phyloP scores from a whole-genome alignment of 1,140 invertebrate genomes.

The Oedothorax gibbosus region DNA sequence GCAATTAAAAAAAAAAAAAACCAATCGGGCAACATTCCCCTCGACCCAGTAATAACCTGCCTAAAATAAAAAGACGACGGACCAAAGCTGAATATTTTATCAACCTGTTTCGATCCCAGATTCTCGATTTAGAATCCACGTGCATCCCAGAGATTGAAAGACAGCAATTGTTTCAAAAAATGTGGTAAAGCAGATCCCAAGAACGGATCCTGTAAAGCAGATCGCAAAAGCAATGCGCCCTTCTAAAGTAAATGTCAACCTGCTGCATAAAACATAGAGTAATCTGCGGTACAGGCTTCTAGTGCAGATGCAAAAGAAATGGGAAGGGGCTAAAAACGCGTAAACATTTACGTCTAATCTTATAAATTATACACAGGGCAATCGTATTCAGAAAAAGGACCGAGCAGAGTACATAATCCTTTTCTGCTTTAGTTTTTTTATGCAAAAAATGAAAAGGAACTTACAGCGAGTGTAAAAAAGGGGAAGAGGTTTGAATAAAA shows the following conservation, averaged over 20 bases:
- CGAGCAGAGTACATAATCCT: conserved; percentile 1
- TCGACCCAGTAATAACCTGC: no score
- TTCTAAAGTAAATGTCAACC: conserved; percentile 8
- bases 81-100: neutral
- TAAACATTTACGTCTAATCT: conserved; percentile 46
- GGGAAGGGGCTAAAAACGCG: neutral
- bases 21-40: no score
- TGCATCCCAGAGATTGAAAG: conserved; percentile 3
- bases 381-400: neutral
- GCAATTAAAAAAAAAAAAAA: no score
- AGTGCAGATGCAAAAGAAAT: neutral
- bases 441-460: no score
- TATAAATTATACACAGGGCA: conserved; percentile 50
- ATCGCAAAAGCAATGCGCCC: neutral
- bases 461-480: neutral
- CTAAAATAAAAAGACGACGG: neutral
- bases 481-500: conserved; percentile 6
- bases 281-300: conserved; percentile 33
- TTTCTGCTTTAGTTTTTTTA: neutral
- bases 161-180: conserved; percentile 22
- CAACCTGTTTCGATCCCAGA: neutral
- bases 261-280: conserved; percentile 44
- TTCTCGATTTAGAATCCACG: conserved; percentile 19
- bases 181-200: conserved; percentile 11
- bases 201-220: neutral